These are phyloP conservation scores for Cyprinodon brontotheroides DNA, from an alignment of 2,113 vertebrate genomes.

Conservation along the genomic window DNA sequence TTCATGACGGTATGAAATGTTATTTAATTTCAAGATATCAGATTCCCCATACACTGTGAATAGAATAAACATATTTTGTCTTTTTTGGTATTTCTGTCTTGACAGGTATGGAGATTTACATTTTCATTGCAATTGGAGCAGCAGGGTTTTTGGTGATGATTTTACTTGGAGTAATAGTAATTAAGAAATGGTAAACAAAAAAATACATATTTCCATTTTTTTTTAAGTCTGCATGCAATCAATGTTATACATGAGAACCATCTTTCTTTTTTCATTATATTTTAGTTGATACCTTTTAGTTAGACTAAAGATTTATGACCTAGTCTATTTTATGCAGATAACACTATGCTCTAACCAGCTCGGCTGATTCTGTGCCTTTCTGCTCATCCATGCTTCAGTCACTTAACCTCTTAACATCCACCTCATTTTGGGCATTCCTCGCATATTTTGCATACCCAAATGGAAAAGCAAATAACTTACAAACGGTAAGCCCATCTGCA, in stretches of 20 bases:
- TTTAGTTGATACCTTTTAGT: too few species aligned
- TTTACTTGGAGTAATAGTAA: conserved; percentile 33
- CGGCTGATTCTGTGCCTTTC: too few species aligned
- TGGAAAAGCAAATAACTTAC: too few species aligned
- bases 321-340: not conserved
- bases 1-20: conserved; percentile 33
- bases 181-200: conserved; percentile 63
- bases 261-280: not conserved
- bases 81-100: conserved; percentile 24
- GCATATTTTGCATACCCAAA: too few species aligned
- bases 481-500: too few species aligned
- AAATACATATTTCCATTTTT: not conserved
- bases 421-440: too few species aligned
- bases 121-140: conserved; percentile 34
- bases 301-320: too few species aligned
- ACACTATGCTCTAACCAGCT: too few species aligned
- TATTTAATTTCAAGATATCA: not conserved
- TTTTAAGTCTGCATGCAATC: not conserved
- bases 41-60: not conserved
- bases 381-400: too few species aligned
- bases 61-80: not conserved
- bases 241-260: not conserved
- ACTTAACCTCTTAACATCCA: too few species aligned
- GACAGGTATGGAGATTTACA: conserved; percentile 42
- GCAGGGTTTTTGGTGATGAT: conserved; percentile 34